Conservation (phyloP, 2,888 invertebrate species). For the Apamea anceps region DNA sequence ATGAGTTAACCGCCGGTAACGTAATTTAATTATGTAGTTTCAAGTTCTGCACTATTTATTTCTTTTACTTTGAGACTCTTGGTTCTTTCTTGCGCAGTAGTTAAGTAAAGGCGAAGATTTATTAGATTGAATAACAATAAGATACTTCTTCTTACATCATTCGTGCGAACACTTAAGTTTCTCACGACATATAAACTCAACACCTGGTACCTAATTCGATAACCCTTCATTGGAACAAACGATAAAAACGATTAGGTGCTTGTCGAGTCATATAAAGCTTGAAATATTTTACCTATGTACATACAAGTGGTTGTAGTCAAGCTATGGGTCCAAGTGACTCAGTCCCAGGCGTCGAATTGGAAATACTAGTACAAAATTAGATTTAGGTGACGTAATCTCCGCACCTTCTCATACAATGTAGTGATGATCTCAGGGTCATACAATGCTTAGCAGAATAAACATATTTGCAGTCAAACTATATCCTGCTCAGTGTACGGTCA, state of each 20-base stretch:
- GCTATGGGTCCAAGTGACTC: slow-evolving; percentile 46
- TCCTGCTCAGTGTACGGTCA: slow-evolving; percentile 14
- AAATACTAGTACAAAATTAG: slow-evolving; percentile 45
- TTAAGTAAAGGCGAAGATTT: slow-evolving; percentile 36
- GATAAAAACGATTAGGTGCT: slow-evolving; percentile 23
- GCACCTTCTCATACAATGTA: slow-evolving; percentile 40
- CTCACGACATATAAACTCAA: slow-evolving; percentile 39
- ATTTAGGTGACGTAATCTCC: slow-evolving; percentile 57
- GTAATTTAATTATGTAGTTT: slow-evolving; percentile 38
- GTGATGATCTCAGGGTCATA: slow-evolving; percentile 59
- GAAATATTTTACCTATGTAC: slow-evolving; percentile 26
- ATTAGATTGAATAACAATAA: slow-evolving; percentile 31
- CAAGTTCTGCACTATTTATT: slow-evolving; percentile 47
- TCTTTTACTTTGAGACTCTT: slow-evolving; percentile 25
- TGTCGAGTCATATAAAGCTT: slow-evolving; percentile 28
- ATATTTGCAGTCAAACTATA: slow-evolving; percentile 50
- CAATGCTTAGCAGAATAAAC: slow-evolving; percentile 44
- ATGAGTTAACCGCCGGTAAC: slow-evolving; percentile 25
- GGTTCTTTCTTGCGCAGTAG: slow-evolving; percentile 7
- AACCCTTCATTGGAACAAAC: slow-evolving; percentile 42
- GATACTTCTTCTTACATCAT: not conserved
- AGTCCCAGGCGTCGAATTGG: slow-evolving; percentile 34
- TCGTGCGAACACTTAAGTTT: slow-evolving; percentile 47
- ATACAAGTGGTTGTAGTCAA: slow-evolving; percentile 23
- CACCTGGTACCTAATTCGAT: slow-evolving; percentile 34